A percentile compares a stretch with the other conserved stretches of the same genome.
These are phyloP conservation scores for Andrena hattorfiana DNA, from an alignment of 2,888 invertebrate genomes.

Conservation along the genomic window DNA sequence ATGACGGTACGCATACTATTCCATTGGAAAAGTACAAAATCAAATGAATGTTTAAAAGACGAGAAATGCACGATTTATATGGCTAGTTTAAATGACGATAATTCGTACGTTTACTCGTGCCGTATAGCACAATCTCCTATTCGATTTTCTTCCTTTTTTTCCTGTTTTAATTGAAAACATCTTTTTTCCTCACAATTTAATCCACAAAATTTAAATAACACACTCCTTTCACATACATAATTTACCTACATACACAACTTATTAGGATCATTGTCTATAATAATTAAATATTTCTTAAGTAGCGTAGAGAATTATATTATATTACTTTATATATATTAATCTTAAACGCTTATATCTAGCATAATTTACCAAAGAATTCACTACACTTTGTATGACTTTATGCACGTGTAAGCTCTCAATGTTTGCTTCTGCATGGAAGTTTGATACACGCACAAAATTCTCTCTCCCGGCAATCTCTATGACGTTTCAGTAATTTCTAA, in stretches of 20 bases:
- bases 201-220: slow-evolving; percentile 60
- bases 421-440: slow-evolving; percentile 58
- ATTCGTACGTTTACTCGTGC: slow-evolving; percentile 32
- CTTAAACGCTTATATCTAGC: slow-evolving; percentile 58
- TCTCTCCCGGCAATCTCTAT: slow-evolving; percentile 24
- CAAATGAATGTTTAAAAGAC: slow-evolving; percentile 51
- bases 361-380: slow-evolving; percentile 61
- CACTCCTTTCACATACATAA: slow-evolving; percentile 61
- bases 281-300: slow-evolving; percentile 62
- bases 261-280: slow-evolving; percentile 59
- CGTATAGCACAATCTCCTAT: slow-evolving; percentile 8
- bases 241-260: slow-evolving; percentile 59
- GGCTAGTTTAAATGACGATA: slow-evolving; percentile 28
- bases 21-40: slow-evolving; percentile 69
- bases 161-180: slow-evolving; percentile 29
- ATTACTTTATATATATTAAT: slow-evolving; percentile 56
- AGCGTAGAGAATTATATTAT: slow-evolving; percentile 64
- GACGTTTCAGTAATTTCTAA: slow-evolving; percentile 53
- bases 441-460: slow-evolving; percentile 50
- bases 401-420: slow-evolving; percentile 52
- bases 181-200: slow-evolving; percentile 34
- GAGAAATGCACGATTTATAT: slow-evolving; percentile 49
- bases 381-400: slow-evolving; percentile 61
- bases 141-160: slow-evolving; percentile 10
- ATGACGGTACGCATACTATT: slow-evolving; percentile 9